Evolutionary conservation across 2,888 invertebrate species (phyloP), one percentile per base, ranked within the genome.

Genomic region (Dysmachus trigonus): DNA sequence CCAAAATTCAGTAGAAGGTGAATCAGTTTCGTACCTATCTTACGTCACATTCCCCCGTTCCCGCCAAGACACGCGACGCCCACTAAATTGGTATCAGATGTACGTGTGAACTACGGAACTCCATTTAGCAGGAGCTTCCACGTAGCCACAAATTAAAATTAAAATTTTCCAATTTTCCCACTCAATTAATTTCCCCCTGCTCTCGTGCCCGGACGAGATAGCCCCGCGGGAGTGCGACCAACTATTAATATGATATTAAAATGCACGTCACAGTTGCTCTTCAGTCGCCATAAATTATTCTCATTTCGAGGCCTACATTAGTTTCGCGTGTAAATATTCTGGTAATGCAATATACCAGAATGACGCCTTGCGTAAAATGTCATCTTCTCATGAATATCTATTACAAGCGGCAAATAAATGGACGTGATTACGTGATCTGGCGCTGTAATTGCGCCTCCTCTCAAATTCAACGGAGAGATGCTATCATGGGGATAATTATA

Each of bases 161-260:
- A 62, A 62, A 62, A 62, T 62, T 62, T 62, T 62, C 62, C 62
- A 62, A 62, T 62, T 62, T 62, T 62, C 62, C 62, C 62, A 62
- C 62, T 62, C 62, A 62, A 62, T 62, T 62, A 62, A 62, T 62
- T n/a, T n/a, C n/a, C n/a, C n/a, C n/a, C n/a, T n/a, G n/a, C n/a
- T 62, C 62, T 62, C 22, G 22, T 62, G n/a, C n/a, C n/a, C n/a
- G n/a, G n/a, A 62, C 62, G 62, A 62, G 62, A 10, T 62, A 22
- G 62, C 13, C 62, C 62, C 27, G 62, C 18, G 62, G 62, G 62
- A 62, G 22, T 62, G 62, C 62, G 62, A 22, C 33, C 18, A 33
- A 35, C 72, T 30, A 73, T 73, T 73, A 73, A 73, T 33, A 73
- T 73, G 31, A 27, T 30, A 73, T 73, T 73, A 73, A 73, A 73